These are phyloP conservation scores for Amphipoea oculea DNA, from an alignment of 2,888 invertebrate species.

Conservation along the genomic window DNA sequence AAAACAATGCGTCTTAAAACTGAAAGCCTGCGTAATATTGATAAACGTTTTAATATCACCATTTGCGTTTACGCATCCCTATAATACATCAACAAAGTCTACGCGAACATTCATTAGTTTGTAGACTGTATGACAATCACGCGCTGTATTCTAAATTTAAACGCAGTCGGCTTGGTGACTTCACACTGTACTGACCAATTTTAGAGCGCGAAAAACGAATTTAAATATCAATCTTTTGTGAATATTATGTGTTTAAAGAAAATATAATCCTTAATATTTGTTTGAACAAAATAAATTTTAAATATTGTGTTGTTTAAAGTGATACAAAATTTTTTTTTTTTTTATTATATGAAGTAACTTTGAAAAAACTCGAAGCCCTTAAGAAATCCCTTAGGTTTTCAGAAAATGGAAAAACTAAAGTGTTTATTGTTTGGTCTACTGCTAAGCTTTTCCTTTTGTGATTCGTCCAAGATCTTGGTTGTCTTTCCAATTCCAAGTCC, in stretches of 20 bases:
- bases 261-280: neutral
- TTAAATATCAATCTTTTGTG: neutral
- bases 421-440: slow-evolving; percentile 37
- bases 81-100: slow-evolving; percentile 2
- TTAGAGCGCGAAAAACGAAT: neutral
- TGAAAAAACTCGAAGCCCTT: neutral
- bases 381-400: neutral
- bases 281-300: neutral
- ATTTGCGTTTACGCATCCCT: neutral
- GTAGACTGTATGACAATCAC: neutral
- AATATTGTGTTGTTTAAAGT: neutral
- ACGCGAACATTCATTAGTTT: neutral
- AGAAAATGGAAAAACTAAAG: slow-evolving; percentile 36
- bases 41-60: neutral
- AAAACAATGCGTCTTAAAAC: neutral
- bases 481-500: slow-evolving; percentile 73
- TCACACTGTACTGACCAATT: slow-evolving; percentile 1
- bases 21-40: neutral
- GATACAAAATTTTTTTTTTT: too few relatives aligned
- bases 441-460: slow-evolving; percentile 45
- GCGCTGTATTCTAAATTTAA: slow-evolving; percentile 30
- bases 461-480: slow-evolving; percentile 71
- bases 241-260: neutral
- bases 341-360: too few relatives aligned
- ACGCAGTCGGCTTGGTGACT: slow-evolving; percentile 19